A percentile compares a stretch with the other conserved stretches of the same genome.
Evolutionary conservation across 2,888 invertebrate species (phyloP).

Genomic region (Sinelater perroti): DNA sequence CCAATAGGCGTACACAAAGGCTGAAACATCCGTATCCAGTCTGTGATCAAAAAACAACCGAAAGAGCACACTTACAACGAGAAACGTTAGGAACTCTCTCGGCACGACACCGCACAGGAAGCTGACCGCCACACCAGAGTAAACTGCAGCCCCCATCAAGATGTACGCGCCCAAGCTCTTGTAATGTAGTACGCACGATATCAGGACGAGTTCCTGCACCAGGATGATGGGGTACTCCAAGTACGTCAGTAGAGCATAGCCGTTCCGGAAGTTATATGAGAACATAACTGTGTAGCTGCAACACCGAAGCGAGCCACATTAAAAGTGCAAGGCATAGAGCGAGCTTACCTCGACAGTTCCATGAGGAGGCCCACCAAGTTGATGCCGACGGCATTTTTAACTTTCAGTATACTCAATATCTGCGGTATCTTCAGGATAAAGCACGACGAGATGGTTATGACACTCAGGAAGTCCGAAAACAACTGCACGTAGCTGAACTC

Average conservation of each 20-base stretch:
- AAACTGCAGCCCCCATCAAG: constrained; percentile 58
- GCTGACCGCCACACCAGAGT: constrained; percentile 59
- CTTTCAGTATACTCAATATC: constrained; percentile 72
- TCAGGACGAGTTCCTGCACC: constrained; percentile 76
- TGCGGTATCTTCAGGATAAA: constrained; percentile 84
- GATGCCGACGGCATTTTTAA: constrained; percentile 75
- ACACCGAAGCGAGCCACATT: constrained; percentile 45
- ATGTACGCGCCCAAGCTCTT: constrained; percentile 64
- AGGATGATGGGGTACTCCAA: constrained; percentile 86
- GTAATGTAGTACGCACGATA: constrained; percentile 76
- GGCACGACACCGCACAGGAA: constrained; percentile 63
- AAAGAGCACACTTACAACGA: constrained; percentile 68
- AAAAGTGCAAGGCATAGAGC: not conserved
- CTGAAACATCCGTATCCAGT: constrained; percentile 57
- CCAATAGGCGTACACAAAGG: constrained; percentile 81
- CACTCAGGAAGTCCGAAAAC: constrained; percentile 69
- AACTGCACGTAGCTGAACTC: constrained; percentile 39
- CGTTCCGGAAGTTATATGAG: constrained; percentile 80
- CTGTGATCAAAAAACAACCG: not conserved
- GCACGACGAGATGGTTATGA: constrained; percentile 80
- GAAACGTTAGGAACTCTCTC: constrained; percentile 64
- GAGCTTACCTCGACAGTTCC: constrained; percentile 74
- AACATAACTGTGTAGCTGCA: constrained; percentile 82
- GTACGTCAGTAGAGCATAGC: constrained; percentile 78
- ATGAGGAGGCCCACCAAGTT: constrained; percentile 71